Evolutionary conservation across 2,797 vertebrate species (phyloP).

Genomic region (Enteromius unitaeniatus): DNA sequence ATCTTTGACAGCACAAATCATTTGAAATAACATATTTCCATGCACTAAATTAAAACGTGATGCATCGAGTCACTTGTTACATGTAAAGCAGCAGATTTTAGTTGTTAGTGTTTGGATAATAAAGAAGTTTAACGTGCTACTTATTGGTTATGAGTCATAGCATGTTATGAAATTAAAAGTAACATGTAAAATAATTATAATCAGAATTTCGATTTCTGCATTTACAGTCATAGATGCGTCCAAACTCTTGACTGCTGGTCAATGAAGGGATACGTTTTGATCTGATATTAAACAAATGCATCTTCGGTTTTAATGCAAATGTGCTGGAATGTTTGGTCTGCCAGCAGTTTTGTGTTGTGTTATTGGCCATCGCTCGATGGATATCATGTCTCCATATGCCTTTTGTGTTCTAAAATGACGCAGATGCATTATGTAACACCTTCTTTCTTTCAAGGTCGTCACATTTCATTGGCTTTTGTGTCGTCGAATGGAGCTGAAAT

Average conservation of each 20-base stretch:
- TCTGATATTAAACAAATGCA: slow-evolving; percentile 6
- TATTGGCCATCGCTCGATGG: neutral
- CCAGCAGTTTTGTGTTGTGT: neutral
- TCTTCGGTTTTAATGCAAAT: slow-evolving; percentile 23
- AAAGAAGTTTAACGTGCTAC: neutral
- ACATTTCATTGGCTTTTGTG: neutral
- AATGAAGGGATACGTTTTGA: neutral
- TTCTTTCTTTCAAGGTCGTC: neutral
- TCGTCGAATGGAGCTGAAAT: neutral
- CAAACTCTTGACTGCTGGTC: neutral
- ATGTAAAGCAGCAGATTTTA: neutral
- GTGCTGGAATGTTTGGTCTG: neutral
- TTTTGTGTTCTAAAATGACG: slow-evolving; percentile 10
- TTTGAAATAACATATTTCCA: neutral
- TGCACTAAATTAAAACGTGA: neutral
- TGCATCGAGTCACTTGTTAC: neutral
- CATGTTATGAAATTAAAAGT: neutral
- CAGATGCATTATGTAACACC: slow-evolving; percentile 1
- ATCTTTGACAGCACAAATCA: neutral
- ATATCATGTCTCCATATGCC: neutral
- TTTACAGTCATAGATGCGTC: neutral
- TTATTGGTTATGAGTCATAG: neutral
- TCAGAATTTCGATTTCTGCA: neutral
- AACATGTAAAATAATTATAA: neutral
- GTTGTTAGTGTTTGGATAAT: neutral